Percentiles rank a stretch among this genome's conserved stretches.
Evolutionary conservation across 2,797 vertebrate genomes (phyloP).

Genomic region (Enteromius mattozi): DNA sequence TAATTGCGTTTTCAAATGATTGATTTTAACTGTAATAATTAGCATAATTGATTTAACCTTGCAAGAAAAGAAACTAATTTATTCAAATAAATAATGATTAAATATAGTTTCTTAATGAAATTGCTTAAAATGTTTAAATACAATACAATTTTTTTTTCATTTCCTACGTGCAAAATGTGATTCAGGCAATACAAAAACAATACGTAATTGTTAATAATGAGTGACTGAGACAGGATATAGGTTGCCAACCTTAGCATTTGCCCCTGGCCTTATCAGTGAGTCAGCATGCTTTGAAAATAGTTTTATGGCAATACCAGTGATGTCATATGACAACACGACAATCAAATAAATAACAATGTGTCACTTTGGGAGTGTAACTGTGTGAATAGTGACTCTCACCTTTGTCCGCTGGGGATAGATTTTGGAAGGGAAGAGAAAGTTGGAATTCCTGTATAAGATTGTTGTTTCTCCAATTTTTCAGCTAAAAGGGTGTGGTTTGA

Average conservation of each 20-base stretch:
- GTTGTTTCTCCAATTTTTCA: not conserved
- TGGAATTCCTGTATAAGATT: constrained; percentile 12
- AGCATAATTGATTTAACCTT: not conserved
- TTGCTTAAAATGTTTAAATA: not conserved
- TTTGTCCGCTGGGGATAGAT: constrained; percentile 10
- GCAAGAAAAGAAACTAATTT: not conserved
- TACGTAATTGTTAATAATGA: not conserved
- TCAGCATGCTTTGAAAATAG: not conserved
- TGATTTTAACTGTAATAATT: not conserved
- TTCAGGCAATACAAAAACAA: not conserved
- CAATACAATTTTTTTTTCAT: not conserved
- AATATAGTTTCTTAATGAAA: not conserved
- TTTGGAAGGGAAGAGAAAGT: not conserved
- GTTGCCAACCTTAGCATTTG: not conserved
- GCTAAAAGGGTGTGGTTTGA: constrained; percentile 50
- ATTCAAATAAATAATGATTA: not conserved
- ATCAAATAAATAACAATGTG: not conserved
- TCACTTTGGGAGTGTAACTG: not conserved
- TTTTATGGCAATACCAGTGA: not conserved
- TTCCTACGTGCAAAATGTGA: not conserved
- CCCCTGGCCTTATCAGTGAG: constrained; percentile 4
- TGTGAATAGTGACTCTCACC: not conserved
- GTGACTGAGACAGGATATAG: not conserved
- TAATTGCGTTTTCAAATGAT: not conserved
- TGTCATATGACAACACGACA: not conserved